Base-by-base conservation (phyloP, 2,797 vertebrate genomes). In the Rhinatrema bivittatum region DNA sequence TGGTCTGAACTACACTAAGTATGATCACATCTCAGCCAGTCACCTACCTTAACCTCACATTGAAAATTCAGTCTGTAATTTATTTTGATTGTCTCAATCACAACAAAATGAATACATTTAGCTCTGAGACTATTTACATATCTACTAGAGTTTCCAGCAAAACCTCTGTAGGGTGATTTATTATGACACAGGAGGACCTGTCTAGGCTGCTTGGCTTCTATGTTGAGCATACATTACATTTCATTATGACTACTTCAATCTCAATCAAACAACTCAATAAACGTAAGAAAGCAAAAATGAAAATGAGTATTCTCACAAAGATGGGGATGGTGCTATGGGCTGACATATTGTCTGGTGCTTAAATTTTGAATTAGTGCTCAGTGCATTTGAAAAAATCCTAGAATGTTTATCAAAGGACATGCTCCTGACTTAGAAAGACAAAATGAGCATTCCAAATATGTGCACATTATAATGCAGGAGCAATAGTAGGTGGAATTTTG, bases 11-110 rank as follows among this genome's bases (percentile, higher is more conserved):
- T n/a, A n/a, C n/a, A n/a, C n/a, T 49, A 79, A 85, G 82, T 60
- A 62, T 16, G 49, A 65, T 69, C 69, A 52, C 64, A 68, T 63
- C 46, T 74, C 53, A 24, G 50, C 57, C 55, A 72, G 74, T 81
- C 73, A 78, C 69, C 72, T 73, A 75, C 61, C 47, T 72, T 68
- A 78, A 79, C 73, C 37, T 79, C 74, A 75, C 74, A 74, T 65
- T 63, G 36, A 62, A 75, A 84, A 72, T 65, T 70, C 50, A 65
- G 62, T 40, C 23, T 25, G 32, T 62, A 64, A 76, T 79, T 73
- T 78, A 65, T 72, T 68, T 63, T 68, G 69, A 78, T 80, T 74
- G 68, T 65, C 85, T 78, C 78, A 74, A 78, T 84, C 76, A 78
- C 61, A 74, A 68, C 69, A 69, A 59, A 74, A 62, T 15, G 2